Evolutionary conservation across 2,888 invertebrate species (phyloP).

Genomic region (Pasiphila rectangulata): DNA sequence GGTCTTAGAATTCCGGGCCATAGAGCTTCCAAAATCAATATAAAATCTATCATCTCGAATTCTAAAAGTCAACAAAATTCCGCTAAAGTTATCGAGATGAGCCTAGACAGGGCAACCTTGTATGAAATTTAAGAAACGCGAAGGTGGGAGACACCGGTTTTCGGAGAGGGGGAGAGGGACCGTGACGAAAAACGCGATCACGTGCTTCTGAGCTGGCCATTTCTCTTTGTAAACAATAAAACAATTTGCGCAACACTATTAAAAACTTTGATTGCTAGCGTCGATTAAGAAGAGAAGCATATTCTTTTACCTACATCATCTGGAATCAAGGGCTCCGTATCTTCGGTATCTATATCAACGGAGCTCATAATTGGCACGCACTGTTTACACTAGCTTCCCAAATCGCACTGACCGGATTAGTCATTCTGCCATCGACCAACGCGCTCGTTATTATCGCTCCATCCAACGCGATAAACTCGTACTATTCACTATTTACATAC

Average conservation of each 20-base stretch:
- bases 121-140: conserved; percentile 6
- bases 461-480: neutral
- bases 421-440: neutral
- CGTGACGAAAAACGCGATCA: conserved; percentile 32
- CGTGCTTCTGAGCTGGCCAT: conserved; percentile 32
- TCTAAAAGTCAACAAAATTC: neutral
- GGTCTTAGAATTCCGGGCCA: too few species aligned
- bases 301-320: conserved; percentile 52
- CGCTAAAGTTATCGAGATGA: neutral
- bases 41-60: too few species aligned
- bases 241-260: neutral
- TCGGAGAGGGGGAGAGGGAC: neutral
- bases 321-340: conserved; percentile 46
- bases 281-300: neutral
- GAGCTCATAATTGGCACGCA: conserved; percentile 30
- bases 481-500: conserved; percentile 2
- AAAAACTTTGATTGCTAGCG: neutral
- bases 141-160: too few species aligned
- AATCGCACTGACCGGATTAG: conserved; percentile 20
- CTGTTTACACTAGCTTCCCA: conserved; percentile 23
- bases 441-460: neutral
- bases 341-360: conserved; percentile 34
- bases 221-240: conserved; percentile 19
- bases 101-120: conserved; percentile 19
- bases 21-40: too few species aligned